Percentiles rank a stretch among this genome's conserved stretches.
Evolutionary conservation across 2,797 vertebrate genomes (phyloP).

Genomic region (Poeciliopsis gracilis): DNA sequence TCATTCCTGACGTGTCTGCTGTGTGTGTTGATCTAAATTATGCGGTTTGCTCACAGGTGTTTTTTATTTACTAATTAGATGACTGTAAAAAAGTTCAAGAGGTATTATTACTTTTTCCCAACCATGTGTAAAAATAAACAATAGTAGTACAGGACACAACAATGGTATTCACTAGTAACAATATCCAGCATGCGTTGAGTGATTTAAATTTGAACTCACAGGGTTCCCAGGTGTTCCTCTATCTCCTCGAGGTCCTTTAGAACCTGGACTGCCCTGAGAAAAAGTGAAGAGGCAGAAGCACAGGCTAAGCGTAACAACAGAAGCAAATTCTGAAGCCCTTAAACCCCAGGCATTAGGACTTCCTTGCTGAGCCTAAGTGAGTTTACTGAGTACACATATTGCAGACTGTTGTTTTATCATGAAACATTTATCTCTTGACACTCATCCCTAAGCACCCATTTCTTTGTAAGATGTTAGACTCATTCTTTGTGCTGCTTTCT

Average conservation of each 20-base stretch:
- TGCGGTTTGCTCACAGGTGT: not conserved
- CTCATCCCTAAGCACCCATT: slow-evolving; percentile 55
- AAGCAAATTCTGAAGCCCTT: slow-evolving; percentile 58
- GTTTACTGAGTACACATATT: slow-evolving; percentile 56
- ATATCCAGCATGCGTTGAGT: slow-evolving; percentile 10
- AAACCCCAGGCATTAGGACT: slow-evolving; percentile 60
- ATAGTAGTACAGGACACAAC: not conserved
- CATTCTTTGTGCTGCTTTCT: slow-evolving; percentile 52
- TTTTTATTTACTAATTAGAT: not conserved
- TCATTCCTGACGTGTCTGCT: not conserved
- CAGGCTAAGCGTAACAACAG: slow-evolving; percentile 57
- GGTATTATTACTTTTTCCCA: not conserved
- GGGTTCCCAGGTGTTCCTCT: slow-evolving; percentile 87
- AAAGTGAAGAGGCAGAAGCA: slow-evolving; percentile 41
- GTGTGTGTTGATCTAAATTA: not conserved
- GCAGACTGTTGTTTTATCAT: slow-evolving; percentile 63
- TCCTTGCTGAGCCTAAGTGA: slow-evolving; percentile 52
- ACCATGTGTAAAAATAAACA: slow-evolving; percentile 3
- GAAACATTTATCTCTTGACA: slow-evolving; percentile 74
- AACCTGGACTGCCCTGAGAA: slow-evolving; percentile 90
- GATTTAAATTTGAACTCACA: slow-evolving; percentile 82
- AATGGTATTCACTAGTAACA: not conserved
- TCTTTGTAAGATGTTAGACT: slow-evolving; percentile 49
- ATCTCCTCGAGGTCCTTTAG: slow-evolving; percentile 95
- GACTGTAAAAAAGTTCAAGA: not conserved